A percentile compares a stretch with the other conserved stretches of the same genome.
These are phyloP conservation scores for Hypomesus transpacificus DNA, from an alignment of 2,113 vertebrate genomes.

Conservation along the genomic window DNA sequence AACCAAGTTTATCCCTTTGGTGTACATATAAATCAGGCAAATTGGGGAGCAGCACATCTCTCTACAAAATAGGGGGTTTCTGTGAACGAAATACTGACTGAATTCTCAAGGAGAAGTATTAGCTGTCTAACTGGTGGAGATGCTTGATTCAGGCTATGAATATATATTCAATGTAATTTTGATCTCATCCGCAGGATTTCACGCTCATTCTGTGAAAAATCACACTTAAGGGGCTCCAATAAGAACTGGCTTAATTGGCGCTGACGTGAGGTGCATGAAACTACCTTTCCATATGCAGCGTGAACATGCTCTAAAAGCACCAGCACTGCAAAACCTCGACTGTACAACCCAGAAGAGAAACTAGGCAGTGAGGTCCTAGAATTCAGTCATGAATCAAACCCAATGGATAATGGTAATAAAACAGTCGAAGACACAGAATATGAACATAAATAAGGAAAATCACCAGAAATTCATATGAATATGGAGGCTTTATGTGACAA, in stretches of 20 bases:
- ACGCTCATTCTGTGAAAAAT: slow-evolving; percentile 71
- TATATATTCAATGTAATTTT: slow-evolving; percentile 62
- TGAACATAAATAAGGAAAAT: not conserved
- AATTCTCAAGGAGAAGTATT: slow-evolving; percentile 1
- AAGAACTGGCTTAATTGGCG: slow-evolving; percentile 66
- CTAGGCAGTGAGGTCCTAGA: too few relatives aligned
- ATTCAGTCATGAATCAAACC: not conserved
- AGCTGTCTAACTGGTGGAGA: not conserved
- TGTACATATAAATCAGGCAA: too few relatives aligned
- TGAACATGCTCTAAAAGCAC: slow-evolving; percentile 16
- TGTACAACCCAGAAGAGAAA: too few relatives aligned
- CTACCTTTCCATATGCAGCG: slow-evolving; percentile 28
- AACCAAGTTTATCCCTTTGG: too few relatives aligned
- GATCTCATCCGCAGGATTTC: slow-evolving; percentile 66
- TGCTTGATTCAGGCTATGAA: slow-evolving; percentile 47
- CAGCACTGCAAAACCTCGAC: too few relatives aligned
- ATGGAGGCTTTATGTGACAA: not conserved
- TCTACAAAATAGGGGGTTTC: too few relatives aligned
- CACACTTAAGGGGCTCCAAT: slow-evolving; percentile 64
- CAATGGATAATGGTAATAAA: not conserved
- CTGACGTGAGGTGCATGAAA: slow-evolving; percentile 60
- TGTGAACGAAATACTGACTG: slow-evolving; percentile 1
- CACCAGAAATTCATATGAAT: not conserved
- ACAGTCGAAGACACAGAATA: not conserved
- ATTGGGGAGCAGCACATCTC: too few relatives aligned